These are phyloP conservation scores for Syrrhaptes paradoxus DNA, from an alignment of 2,113 vertebrate species.

Conservation along the genomic window DNA sequence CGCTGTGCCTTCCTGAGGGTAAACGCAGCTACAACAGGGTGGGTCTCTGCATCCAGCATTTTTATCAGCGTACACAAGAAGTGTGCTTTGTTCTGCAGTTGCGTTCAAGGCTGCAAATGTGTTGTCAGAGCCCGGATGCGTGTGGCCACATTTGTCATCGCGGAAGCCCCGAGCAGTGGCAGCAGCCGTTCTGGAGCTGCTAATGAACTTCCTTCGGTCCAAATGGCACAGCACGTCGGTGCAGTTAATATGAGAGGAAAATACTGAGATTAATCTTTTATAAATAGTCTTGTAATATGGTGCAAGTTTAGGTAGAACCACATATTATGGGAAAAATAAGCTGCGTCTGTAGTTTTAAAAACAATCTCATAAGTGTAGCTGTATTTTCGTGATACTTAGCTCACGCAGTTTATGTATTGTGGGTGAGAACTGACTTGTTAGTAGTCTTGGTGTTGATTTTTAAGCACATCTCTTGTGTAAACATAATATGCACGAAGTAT, in stretches of 20 bases:
- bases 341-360: background rate
- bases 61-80: background rate
- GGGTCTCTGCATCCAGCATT: background rate
- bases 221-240: rapidly evolving
- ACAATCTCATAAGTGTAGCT: rapidly evolving
- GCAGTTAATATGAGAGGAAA: background rate
- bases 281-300: background rate
- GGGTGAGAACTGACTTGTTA: background rate
- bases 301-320: background rate
- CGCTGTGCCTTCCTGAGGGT: background rate
- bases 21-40: background rate
- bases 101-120: rapidly evolving
- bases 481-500: background rate
- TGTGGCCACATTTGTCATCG: rapidly evolving
- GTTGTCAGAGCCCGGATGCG: background rate
- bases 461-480: background rate
- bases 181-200: background rate
- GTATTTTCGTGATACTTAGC: background rate
- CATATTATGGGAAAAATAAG: rapidly evolving
- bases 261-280: background rate
- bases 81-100: background rate
- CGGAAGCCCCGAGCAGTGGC: background rate
- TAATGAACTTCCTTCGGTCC: background rate
- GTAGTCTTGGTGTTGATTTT: background rate
- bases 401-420: background rate